phyloP scores from a whole-genome alignment of 2,113 vertebrate species.

The Plecturocebus donacophilus region DNA sequence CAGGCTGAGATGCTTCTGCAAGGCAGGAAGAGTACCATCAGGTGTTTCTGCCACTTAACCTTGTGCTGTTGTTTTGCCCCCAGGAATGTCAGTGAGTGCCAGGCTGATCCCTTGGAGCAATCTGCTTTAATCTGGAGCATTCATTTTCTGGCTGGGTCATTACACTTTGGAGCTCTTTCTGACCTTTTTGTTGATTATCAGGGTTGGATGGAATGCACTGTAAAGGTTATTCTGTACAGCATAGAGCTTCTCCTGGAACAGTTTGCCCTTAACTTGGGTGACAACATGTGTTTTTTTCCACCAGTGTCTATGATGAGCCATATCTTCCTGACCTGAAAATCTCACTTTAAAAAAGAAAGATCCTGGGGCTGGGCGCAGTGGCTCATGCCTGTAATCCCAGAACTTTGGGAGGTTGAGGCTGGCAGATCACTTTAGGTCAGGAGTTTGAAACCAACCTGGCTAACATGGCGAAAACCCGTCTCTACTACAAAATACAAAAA shows the following conservation, averaged over 20 bases:
- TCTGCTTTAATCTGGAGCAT: not conserved
- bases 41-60: no score
- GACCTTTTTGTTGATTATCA: slow-evolving; percentile 24
- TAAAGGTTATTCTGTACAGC: not conserved
- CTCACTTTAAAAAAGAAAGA: not conserved
- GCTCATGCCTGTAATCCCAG: not conserved
- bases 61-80: fast-evolving
- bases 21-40: not conserved
- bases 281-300: not conserved
- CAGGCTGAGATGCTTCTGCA: not conserved
- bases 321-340: not conserved
- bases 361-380: not conserved
- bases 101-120: not conserved
- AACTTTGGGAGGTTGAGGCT: not conserved
- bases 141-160: slow-evolving; percentile 11
- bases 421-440: not conserved
- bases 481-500: not conserved
- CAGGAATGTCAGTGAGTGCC: not conserved
- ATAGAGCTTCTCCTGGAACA: not conserved
- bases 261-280: not conserved
- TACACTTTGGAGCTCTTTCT: not conserved
- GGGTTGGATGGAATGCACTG: not conserved
- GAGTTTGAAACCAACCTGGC: not conserved
- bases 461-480: not conserved
- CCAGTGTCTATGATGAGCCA: not conserved